Percentiles rank a stretch among this genome's conserved stretches.
These are phyloP conservation scores for Leptopilina syphax DNA, from an alignment of 2,888 invertebrate genomes.

Conservation along the genomic window DNA sequence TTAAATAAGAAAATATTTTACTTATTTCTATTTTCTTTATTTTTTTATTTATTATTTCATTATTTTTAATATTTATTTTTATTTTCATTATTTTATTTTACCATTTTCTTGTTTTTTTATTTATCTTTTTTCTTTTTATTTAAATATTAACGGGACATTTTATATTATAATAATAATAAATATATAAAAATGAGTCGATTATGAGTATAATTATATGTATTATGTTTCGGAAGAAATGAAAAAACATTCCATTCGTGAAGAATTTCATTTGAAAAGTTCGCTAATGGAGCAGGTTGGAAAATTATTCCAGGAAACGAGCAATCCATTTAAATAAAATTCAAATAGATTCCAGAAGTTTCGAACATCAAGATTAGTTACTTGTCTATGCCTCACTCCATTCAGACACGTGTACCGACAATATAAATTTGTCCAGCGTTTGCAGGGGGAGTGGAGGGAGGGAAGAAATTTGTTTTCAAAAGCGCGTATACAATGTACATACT, in stretches of 20 bases:
- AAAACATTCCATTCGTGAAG: background rate
- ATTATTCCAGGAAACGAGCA: background rate
- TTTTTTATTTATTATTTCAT: no score
- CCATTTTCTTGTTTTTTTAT: no score
- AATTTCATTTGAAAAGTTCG: background rate
- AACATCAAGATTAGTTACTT: conserved; percentile 17
- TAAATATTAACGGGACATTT: no score
- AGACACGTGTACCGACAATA: conserved; percentile 15
- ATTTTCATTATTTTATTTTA: no score
- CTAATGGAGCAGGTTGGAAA: background rate
- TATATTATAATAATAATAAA: no score
- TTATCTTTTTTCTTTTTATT: no score
- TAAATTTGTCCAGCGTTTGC: conserved; percentile 8
- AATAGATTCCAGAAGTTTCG: conserved; percentile 6
- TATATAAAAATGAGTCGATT: no score
- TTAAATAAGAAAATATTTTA: no score
- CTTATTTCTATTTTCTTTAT: no score
- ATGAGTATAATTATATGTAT: no score
- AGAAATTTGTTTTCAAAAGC: background rate
- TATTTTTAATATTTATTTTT: no score
- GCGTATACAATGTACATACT: background rate
- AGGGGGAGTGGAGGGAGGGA: background rate
- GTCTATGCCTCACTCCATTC: conserved; percentile 11
- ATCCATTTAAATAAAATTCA: conserved; percentile 12
- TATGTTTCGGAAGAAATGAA: background rate